These are phyloP conservation scores for Argopecten irradians DNA, from an alignment of 1,140 invertebrate species.

Conservation along the genomic window DNA sequence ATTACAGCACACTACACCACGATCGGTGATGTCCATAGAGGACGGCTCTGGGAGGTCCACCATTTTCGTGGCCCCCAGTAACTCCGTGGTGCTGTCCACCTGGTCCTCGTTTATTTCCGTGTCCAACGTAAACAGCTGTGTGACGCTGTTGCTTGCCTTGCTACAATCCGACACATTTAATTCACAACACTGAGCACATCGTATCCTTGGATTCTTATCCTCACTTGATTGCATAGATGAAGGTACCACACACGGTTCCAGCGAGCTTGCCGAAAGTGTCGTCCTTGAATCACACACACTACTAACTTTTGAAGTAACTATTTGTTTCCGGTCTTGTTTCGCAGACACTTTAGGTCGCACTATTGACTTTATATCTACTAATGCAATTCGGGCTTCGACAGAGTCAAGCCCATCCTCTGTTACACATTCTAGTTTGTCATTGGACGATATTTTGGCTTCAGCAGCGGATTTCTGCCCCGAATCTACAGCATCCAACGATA, in stretches of 20 bases:
- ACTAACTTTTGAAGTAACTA: slow-evolving; percentile 31
- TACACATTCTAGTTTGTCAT: background rate
- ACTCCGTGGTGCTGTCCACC: slow-evolving; percentile 47
- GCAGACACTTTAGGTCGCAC: slow-evolving; percentile 55
- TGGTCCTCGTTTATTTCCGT: slow-evolving; percentile 48
- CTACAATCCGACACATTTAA: background rate
- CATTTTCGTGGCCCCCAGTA: slow-evolving; percentile 36
- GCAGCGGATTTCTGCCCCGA: slow-evolving; percentile 26
- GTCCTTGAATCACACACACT: background rate
- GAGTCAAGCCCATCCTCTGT: slow-evolving; percentile 34
- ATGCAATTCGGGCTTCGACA: slow-evolving; percentile 60
- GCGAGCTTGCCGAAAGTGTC: background rate
- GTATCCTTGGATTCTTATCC: background rate
- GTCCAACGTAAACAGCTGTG: slow-evolving; percentile 31
- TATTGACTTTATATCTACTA: slow-evolving; percentile 60
- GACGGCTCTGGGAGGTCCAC: background rate
- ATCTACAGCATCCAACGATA: slow-evolving; percentile 25
- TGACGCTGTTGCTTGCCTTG: background rate
- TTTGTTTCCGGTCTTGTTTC: slow-evolving; percentile 33
- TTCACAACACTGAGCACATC: slow-evolving; percentile 31
- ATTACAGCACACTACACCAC: slow-evolving; percentile 7
- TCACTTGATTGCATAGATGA: slow-evolving; percentile 29
- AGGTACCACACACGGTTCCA: background rate
- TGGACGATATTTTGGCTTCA: slow-evolving; percentile 29
- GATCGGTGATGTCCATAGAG: background rate